Evolutionary conservation across 2,888 invertebrate genomes (phyloP), one percentile per base, ranked within the genome.

Genomic region (Chrysolina americana): DNA sequence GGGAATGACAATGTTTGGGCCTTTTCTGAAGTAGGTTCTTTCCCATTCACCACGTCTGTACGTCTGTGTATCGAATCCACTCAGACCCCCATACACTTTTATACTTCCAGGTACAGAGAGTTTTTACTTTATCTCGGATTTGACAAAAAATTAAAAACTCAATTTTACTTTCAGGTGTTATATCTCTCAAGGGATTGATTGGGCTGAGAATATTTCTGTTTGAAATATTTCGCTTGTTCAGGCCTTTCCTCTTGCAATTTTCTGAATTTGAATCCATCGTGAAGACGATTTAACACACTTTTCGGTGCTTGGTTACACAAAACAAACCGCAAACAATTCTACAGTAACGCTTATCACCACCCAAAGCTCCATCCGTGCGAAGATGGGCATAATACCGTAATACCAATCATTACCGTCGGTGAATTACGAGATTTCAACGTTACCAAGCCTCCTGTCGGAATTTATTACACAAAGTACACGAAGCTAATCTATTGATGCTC

Each of bases 271-370:
- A 28, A 44, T 4, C 44, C 13, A 15, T 44, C 6, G 8, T 6
- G 8, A 36, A 36, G 36, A 36, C 8, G 36, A 36, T 8, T 36
- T 8, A 8, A 36, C 0, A 36, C 36, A 23, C 56, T 21, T 59
- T 59, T 10, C 1, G 36, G 36, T 59, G 3, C 15, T 36, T 13
- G n/a, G n/a, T 59, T 59, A n/a, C 59, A 59, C 56, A 36, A 47
- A 23, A 66, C 48, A 68, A 53, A 53, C 48, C 41, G 19, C 50
- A 68, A 83, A 69, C 47, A 74, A 79, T 80, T 92, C 92, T 84
- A 93, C 59, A 15, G 36, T 59, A 15, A 28, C 44, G 17, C 23
- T 53, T 28, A 65, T 23, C 21, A 63, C 62, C 65, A 71, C 71
- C 47, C 19, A 65, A 47, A 71, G 41, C 64, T 15, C 17, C 56